These are phyloP conservation scores for Thunnus albacares DNA, from an alignment of 2,797 vertebrate species.

Conservation along the genomic window DNA sequence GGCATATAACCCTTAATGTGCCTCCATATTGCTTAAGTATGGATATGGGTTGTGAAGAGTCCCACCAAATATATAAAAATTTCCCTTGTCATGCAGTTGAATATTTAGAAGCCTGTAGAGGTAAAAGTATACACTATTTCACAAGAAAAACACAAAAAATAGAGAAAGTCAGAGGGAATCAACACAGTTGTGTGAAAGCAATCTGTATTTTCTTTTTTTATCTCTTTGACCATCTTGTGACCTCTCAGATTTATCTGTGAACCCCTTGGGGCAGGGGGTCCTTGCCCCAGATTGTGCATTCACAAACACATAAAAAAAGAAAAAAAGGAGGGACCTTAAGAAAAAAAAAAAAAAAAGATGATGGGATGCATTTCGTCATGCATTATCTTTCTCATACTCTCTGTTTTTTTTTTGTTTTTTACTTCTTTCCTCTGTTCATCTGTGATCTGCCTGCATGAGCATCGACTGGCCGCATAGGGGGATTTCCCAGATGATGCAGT, in stretches of 20 bases:
- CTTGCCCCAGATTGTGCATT: neutral
- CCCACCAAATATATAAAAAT: neutral
- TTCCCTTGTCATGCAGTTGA: neutral
- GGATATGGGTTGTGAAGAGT: too few species aligned
- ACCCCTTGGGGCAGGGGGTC: neutral
- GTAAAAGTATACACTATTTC: neutral
- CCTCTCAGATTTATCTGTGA: too few species aligned
- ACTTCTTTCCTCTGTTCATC: slow-evolving; percentile 24
- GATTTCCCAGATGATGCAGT: slow-evolving; percentile 69
- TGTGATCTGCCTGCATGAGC: slow-evolving; percentile 47
- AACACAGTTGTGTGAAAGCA: neutral
- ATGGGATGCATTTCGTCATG: neutral
- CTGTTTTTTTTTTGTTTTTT: neutral
- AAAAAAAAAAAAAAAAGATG: neutral
- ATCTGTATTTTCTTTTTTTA: neutral
- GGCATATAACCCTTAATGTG: neutral
- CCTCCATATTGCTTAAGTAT: neutral
- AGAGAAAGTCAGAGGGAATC: neutral
- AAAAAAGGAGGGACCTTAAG: neutral
- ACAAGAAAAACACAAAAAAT: neutral
- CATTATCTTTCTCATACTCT: neutral
- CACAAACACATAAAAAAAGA: neutral
- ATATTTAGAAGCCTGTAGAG: neutral
- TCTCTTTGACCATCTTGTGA: too few species aligned
- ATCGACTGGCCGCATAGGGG: slow-evolving; percentile 41